These are phyloP conservation scores for Hippasteria phrygiana DNA, from an alignment of 53 echinoderm and acorn worm species.

Conservation along the genomic window DNA sequence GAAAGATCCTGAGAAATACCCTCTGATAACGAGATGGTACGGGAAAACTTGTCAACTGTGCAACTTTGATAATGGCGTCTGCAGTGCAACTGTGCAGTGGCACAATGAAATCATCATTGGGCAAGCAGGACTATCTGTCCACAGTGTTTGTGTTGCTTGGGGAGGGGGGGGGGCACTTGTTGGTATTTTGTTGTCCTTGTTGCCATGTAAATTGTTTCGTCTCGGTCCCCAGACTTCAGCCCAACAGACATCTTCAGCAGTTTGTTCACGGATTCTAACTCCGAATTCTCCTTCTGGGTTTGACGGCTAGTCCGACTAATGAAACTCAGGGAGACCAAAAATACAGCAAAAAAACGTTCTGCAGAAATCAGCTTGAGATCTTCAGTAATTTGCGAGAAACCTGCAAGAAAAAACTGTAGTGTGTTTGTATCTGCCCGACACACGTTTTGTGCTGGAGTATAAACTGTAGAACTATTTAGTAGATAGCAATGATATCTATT, in stretches of 20 bases:
- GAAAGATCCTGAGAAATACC: too few species aligned
- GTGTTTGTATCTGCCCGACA: not conserved
- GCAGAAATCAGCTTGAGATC: not conserved
- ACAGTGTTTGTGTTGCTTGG: too few species aligned
- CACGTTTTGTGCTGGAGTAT: too few species aligned
- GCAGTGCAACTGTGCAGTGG: too few species aligned
- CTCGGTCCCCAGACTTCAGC: conserved; percentile 43
- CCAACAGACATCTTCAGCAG: conserved; percentile 54
- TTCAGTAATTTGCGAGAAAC: not conserved
- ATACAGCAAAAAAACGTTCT: not conserved
- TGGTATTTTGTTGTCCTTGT: too few species aligned
- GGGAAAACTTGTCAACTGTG: too few species aligned
- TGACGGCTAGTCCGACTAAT: conserved; percentile 14
- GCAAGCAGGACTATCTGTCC: too few species aligned
- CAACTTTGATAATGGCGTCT: too few species aligned
- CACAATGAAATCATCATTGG: too few species aligned
- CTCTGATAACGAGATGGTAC: too few species aligned
- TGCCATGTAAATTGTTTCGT: not conserved
- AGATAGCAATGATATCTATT: not conserved
- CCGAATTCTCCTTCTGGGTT: conserved; percentile 56
- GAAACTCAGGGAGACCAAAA: conserved; percentile 19
- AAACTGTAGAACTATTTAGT: not conserved
- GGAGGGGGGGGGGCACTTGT: too few species aligned
- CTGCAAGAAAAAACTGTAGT: not conserved
- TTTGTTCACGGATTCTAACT: conserved; percentile 12